These are phyloP conservation scores for Strix uralensis DNA, from an alignment of 2,113 vertebrate species.

Conservation along the genomic window DNA sequence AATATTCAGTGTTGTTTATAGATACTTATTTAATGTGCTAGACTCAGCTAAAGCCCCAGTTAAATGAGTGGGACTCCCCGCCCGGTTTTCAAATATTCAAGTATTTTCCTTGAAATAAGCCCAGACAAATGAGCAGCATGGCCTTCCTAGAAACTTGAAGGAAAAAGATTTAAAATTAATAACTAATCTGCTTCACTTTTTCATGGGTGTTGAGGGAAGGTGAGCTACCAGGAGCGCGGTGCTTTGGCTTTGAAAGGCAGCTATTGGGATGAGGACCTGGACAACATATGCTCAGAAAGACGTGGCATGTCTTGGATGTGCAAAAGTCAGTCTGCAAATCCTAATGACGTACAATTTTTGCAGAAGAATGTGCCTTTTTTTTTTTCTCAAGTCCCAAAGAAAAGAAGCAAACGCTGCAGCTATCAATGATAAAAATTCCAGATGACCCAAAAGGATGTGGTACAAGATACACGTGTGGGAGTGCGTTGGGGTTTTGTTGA, in stretches of 20 bases:
- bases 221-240: background rate
- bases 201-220: background rate
- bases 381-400: background rate
- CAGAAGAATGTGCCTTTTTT: background rate
- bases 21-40: background rate
- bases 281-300: background rate
- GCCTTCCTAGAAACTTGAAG: background rate
- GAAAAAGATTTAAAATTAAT: background rate
- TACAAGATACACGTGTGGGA: background rate
- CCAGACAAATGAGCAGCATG: background rate
- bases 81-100: background rate
- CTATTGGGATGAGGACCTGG: background rate
- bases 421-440: background rate
- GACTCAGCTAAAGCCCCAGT: background rate
- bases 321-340: background rate
- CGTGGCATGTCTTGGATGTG: no score
- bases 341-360: fast-evolving
- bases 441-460: background rate
- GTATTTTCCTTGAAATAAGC: background rate
- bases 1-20: background rate
- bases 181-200: background rate
- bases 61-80: background rate
- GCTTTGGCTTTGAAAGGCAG: background rate
- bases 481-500: background rate
- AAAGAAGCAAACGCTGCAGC: background rate